These are phyloP conservation scores for Acomys russatus DNA, from an alignment of 2,797 vertebrate genomes.

Conservation along the genomic window DNA sequence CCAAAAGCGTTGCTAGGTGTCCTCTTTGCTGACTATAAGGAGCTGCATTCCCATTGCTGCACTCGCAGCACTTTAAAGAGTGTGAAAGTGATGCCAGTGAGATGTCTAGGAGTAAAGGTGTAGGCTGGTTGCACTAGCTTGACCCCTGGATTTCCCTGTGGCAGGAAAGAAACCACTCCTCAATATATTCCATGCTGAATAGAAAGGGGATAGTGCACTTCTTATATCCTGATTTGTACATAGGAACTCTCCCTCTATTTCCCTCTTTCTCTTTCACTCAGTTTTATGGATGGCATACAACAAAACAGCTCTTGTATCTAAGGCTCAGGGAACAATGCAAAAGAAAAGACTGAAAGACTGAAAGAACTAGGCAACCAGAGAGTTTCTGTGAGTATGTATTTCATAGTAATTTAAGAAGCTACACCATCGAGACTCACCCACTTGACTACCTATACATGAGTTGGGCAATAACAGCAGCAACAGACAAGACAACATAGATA, in stretches of 20 bases:
- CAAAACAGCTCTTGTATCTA: neutral
- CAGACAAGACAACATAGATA: neutral
- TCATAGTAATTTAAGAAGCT: too few relatives aligned
- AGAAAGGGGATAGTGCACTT: neutral
- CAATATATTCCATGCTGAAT: neutral
- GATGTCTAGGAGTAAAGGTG: neutral
- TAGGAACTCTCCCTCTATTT: neutral
- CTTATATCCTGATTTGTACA: neutral
- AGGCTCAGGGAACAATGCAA: neutral
- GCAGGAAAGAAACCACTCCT: neutral
- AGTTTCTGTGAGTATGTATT: neutral
- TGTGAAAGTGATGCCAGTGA: neutral
- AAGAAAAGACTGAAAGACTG: neutral
- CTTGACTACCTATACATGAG: neutral
- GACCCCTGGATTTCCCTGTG: neutral
- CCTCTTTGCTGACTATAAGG: conserved; percentile 52
- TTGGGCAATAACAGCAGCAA: neutral
- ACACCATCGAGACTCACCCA: neutral
- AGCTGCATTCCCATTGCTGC: conserved; percentile 1
- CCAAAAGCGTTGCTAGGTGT: conserved; percentile 63
- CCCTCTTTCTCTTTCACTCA: neutral
- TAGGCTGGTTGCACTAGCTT: neutral
- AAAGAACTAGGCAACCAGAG: too few relatives aligned
- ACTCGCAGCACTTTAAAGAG: conserved; percentile 36
- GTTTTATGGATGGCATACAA: neutral